phyloP scores from a whole-genome alignment of 1,140 invertebrate species.

The Aricia agestis region DNA sequence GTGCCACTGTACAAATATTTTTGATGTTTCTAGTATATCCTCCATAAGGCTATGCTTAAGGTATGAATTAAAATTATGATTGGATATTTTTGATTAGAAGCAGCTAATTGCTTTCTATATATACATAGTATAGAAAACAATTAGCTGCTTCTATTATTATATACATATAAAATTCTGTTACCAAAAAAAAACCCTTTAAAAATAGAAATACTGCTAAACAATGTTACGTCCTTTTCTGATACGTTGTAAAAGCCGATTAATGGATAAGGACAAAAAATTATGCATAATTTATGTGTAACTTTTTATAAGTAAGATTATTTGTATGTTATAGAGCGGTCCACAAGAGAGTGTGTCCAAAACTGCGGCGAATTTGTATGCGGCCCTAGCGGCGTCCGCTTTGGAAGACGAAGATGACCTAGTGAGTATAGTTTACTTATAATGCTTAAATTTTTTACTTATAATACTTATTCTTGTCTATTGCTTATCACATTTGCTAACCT shows the following conservation, averaged over 20 bases:
- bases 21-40: slow-evolving; percentile 8
- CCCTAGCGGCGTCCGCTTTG: slow-evolving; percentile 66
- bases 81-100: neutral
- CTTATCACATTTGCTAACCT: too few species aligned
- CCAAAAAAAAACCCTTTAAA: too few species aligned
- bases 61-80: neutral
- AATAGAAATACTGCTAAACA: too few species aligned
- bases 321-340: slow-evolving; percentile 35
- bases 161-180: too few species aligned
- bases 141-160: too few species aligned
- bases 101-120: neutral
- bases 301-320: neutral
- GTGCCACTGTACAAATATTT: neutral
- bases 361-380: slow-evolving; percentile 72
- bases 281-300: too few species aligned
- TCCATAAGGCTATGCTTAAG: slow-evolving; percentile 18
- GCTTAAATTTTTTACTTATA: neutral
- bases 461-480: too few species aligned
- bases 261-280: too few species aligned
- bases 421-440: slow-evolving; percentile 24
- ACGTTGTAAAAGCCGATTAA: too few species aligned
- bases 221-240: too few species aligned
- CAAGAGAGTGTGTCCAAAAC: slow-evolving; percentile 72
- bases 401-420: slow-evolving; percentile 75
- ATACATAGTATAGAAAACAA: too few species aligned